Base-by-base conservation (phyloP, 2,113 vertebrate species). In the Oncorhynchus clarkii region DNA sequence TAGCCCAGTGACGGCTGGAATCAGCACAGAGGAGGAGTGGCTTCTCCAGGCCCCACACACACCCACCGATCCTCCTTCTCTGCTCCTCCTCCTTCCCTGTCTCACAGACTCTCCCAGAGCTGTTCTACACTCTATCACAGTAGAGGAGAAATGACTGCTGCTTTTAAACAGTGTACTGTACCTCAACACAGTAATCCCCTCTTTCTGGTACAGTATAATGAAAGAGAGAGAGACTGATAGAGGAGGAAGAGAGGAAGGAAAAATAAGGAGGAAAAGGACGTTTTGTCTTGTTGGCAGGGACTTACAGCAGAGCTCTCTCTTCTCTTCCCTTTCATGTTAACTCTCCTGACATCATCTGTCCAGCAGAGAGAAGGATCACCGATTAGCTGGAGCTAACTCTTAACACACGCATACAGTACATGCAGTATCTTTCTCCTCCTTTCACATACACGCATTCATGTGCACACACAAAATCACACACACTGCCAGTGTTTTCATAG, bases 1-100 rank as follows among this genome's bases (percentile, higher is more conserved):
- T 92, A 95, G 86, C 82, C 85, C 83, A 79, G 88, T 83, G 90
- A 82, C 89, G 89, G 92, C 86, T 88, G 88, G 88, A 91, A 92
- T 89, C 89, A 81, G 88, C 88, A 85, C 85, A 85, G 81, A 89
- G 73, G 39, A 45, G 39, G 92, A 59, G 92, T 88, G 93, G 93
- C 77, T 88, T 83, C 86, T 16, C 39, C 39, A 45, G 9, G 39
- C 39, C 39, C 8, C 39, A 11, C 39, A 45, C 39, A 84, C 39
- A 84, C 24, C 82, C 20, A 16, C 16, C 3, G 13, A 7, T 20
- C 45, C 64, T 26, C 48, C 39, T 6, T 4, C 20, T 73, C 86
- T 82, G 83, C 87, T 84, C 82, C 74, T 26, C 80, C 78, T 78
- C 67, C 69, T 74, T 14, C 54, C 68, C 70, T 11, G 39, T 64